These are phyloP conservation scores for Phylloscopus trochilus DNA, from an alignment of 2,113 vertebrate genomes.

Conservation along the genomic window DNA sequence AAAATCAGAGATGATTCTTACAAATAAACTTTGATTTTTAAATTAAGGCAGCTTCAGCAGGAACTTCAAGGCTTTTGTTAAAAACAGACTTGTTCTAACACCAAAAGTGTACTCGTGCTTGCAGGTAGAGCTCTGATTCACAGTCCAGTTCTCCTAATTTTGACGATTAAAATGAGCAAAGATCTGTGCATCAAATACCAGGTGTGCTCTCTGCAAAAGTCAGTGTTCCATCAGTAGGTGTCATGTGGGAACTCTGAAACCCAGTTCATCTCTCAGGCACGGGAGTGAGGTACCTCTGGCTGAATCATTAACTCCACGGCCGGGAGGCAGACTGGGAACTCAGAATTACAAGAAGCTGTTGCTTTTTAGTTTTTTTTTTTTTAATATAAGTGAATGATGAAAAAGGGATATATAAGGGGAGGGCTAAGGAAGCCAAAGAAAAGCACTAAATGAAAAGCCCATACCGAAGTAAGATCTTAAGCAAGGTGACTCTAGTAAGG, in stretches of 20 bases:
- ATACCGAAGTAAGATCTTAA: background rate
- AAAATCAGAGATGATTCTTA: constrained; percentile 3
- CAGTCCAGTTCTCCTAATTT: background rate
- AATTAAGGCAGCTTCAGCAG: constrained; percentile 75
- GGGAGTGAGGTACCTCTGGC: background rate
- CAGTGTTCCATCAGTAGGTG: background rate
- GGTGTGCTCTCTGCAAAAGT: background rate
- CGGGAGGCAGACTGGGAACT: background rate
- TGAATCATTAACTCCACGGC: background rate
- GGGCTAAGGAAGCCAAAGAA: background rate
- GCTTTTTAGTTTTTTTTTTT: background rate
- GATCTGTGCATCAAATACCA: background rate
- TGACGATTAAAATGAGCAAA: background rate
- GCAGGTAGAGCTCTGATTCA: background rate
- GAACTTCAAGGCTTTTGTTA: constrained; percentile 56
- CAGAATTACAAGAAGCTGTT: constrained; percentile 20
- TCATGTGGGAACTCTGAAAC: background rate
- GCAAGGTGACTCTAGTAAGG: background rate
- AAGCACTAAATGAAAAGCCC: background rate
- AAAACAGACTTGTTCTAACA: background rate
- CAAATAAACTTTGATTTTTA: constrained; percentile 44
- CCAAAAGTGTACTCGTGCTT: background rate
- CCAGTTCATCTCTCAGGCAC: background rate
- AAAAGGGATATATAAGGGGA: background rate
- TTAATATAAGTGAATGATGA: background rate